Evolutionary conservation across 2,888 invertebrate species (phyloP).

Genomic region (Toxonevra muliebris): DNA sequence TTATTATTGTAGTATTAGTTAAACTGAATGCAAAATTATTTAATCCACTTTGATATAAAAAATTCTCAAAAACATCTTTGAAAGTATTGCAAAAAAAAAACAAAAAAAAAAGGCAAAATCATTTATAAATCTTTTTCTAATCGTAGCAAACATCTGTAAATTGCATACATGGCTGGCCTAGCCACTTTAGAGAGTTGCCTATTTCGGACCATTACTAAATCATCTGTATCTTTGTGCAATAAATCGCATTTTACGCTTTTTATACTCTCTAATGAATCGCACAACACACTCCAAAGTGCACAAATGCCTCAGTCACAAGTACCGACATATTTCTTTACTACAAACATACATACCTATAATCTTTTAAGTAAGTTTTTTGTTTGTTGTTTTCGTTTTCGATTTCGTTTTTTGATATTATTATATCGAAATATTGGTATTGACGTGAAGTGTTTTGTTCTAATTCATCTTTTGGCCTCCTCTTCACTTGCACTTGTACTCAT

Average conservation of each 20-base stretch:
- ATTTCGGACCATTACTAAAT: not conserved
- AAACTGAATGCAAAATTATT: not conserved
- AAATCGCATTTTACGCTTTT: slow-evolving; percentile 1
- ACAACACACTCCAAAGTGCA: slow-evolving; percentile 11
- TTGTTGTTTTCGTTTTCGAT: not conserved
- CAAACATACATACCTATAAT: not conserved
- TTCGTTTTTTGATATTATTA: too few relatives aligned
- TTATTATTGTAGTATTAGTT: not conserved
- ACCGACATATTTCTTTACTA: too few relatives aligned
- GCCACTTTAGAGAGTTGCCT: not conserved
- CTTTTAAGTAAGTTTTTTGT: not conserved
- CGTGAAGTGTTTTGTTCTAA: slow-evolving; percentile 39
- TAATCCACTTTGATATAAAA: not conserved
- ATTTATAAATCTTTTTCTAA: slow-evolving; percentile 5
- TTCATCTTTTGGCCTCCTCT: slow-evolving; percentile 22
- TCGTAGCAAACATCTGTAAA: slow-evolving; percentile 2
- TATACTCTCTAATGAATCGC: not conserved
- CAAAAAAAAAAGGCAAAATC: not conserved
- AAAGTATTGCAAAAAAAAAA: not conserved
- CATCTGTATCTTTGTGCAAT: not conserved
- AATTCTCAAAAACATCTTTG: not conserved
- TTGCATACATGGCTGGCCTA: not conserved
- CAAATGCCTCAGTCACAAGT: not conserved
- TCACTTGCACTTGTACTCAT: slow-evolving; percentile 5
- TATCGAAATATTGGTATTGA: slow-evolving; percentile 18